A percentile compares a stretch with the other conserved stretches of the same genome.
These are phyloP conservation scores for Trachelus tabidus DNA, from an alignment of 2,888 invertebrate genomes.

Conservation along the genomic window DNA sequence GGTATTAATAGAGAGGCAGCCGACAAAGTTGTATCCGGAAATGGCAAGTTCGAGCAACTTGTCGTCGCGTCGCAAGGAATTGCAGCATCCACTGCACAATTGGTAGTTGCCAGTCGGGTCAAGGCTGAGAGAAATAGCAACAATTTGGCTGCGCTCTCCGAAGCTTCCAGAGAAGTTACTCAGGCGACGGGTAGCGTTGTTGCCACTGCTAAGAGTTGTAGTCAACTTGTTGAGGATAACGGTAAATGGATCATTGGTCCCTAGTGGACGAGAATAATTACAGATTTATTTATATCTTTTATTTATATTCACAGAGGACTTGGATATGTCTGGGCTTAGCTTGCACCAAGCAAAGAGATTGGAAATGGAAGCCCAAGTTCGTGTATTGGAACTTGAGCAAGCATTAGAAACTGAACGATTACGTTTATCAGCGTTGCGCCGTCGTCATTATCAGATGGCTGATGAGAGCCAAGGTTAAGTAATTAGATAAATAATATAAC, in stretches of 20 bases:
- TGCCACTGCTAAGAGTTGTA: conserved; percentile 91
- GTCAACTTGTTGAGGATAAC: conserved; percentile 85
- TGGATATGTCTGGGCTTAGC: conserved; percentile 89
- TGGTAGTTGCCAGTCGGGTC: conserved; percentile 96
- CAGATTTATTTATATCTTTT: conserved; percentile 3
- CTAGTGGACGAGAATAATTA: not conserved
- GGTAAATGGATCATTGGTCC: conserved; percentile 66
- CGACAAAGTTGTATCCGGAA: conserved; percentile 87
- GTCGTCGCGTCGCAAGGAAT: conserved; percentile 98
- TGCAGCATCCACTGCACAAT: conserved; percentile 94
- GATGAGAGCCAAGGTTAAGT: conserved; percentile 70
- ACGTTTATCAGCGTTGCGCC: conserved; percentile 85
- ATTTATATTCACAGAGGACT: conserved; percentile 74
- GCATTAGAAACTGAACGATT: conserved; percentile 89
- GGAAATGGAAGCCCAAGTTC: conserved; percentile 98
- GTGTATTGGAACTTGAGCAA: conserved; percentile 92
- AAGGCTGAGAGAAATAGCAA: conserved; percentile 89
- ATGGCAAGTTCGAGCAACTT: conserved; percentile 90
- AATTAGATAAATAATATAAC: not conserved
- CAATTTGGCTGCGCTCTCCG: conserved; percentile 83
- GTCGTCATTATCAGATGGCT: conserved; percentile 91
- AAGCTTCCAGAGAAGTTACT: conserved; percentile 90
- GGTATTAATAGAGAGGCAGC: conserved; percentile 79
- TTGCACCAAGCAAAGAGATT: conserved; percentile 94
- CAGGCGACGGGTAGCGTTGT: conserved; percentile 92